These are phyloP conservation scores for Fregetta grallaria DNA, from an alignment of 2,113 vertebrate genomes.

Conservation along the genomic window DNA sequence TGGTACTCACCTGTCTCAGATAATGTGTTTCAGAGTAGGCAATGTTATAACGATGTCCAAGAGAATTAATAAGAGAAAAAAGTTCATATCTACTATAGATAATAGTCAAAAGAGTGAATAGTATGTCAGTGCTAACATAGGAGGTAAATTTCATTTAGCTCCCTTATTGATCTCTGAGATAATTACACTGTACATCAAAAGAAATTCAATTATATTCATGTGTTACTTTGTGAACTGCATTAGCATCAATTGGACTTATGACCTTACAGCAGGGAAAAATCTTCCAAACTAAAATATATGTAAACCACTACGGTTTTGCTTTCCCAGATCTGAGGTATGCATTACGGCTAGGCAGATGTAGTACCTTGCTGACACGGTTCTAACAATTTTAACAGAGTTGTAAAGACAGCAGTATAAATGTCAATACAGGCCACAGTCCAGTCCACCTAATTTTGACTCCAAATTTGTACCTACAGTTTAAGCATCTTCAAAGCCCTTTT, in stretches of 20 bases:
- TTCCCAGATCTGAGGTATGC: not conserved
- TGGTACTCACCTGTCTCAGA: not conserved
- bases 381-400: not conserved
- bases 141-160: not conserved
- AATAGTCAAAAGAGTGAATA: conserved; percentile 11
- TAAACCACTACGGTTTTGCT: not conserved
- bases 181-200: conserved; percentile 38
- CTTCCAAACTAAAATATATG: not conserved
- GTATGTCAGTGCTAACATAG: not conserved
- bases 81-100: not conserved
- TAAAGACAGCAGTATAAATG: not conserved
- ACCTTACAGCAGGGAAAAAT: not conserved
- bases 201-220: conserved; percentile 13
- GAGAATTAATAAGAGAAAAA: conserved; percentile 3
- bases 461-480: not conserved
- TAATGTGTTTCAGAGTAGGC: not conserved
- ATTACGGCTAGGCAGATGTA: not conserved
- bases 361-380: not conserved
- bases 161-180: conserved; percentile 40
- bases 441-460: not conserved
- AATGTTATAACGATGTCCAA: not conserved
- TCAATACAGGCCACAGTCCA: not conserved
- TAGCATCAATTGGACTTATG: not conserved
- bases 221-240: conserved; percentile 11
- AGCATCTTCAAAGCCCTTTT: not conserved